Evolutionary conservation across 2,113 vertebrate genomes (phyloP), one percentile per base, ranked within the genome.

Genomic region (Rhea americana): DNA sequence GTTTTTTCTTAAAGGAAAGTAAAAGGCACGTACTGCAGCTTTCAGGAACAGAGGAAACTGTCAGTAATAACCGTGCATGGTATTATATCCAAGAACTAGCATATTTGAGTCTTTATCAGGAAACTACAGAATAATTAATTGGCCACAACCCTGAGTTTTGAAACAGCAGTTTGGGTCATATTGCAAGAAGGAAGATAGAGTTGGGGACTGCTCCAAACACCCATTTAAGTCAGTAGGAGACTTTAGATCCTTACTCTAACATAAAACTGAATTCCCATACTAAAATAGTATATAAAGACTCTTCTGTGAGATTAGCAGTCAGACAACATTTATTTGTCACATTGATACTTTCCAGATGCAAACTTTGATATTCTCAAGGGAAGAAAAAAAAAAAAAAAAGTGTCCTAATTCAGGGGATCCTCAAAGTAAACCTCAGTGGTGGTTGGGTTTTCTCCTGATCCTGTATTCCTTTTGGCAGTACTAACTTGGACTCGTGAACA

Each of bases 271-370:
- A 87, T 91, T 85, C 82, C 85, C 80, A 75, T 68, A 35, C 35
- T 35, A 35, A 83, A 81, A 66, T 20, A 65, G 47, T 75, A 56
- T 43, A 65, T 16, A 35, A 45, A 63, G 37, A n/a, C 17, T 86
- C 4, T 53, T 82, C 81, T 16, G 28, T 91, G 92, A 91, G 86
- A 93, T 68, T 71, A 67, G 70, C 13, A 68, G 67, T 68, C 76
- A 83, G 89, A 71, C n/a, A 50, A 56, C n/a, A 72, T 83, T 93
- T 87, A 9, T 58, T 14, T 50, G 45, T 25, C 89, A 35, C 30
- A 37, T 20, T 83, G 81, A 93, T 88, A 61, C 77, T 81, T 91
- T 93, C 91, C 96, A 96, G 91, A 96, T 91, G 87, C 28, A 84
- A 71, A 81, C 28, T 63, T 88, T 39, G 16, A 70, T 71, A 92